Evolutionary conservation across 2,888 invertebrate genomes (phyloP).

Genomic region (Erebia epiphron): DNA sequence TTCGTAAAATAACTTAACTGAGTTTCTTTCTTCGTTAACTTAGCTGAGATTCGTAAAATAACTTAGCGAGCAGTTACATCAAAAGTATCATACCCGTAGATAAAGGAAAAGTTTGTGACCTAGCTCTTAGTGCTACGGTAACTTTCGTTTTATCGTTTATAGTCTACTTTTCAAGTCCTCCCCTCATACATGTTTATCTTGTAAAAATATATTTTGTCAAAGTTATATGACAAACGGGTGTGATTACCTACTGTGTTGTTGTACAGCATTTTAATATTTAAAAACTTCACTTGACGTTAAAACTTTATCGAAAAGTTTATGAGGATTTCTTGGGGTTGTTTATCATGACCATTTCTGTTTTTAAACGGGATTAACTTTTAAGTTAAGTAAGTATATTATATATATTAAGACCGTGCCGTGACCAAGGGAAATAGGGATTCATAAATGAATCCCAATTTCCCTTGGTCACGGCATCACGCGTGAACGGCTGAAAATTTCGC

Average conservation of each 20-base stretch:
- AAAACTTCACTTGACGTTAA: background rate
- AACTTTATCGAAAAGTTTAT: background rate
- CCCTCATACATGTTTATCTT: constrained; percentile 8
- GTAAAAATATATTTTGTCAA: background rate
- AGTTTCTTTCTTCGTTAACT: no score
- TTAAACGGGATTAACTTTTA: no score
- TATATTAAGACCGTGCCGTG: no score
- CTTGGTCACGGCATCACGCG: no score
- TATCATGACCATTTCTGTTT: background rate
- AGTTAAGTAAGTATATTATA: no score
- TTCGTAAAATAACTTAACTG: constrained; percentile 39
- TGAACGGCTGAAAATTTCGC: no score
- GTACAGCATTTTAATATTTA: no score
- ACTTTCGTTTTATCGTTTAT: constrained; percentile 58
- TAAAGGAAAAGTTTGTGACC: constrained; percentile 54
- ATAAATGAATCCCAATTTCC: no score
- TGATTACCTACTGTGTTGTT: background rate
- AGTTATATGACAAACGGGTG: background rate
- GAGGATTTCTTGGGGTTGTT: background rate
- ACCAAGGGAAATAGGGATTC: no score
- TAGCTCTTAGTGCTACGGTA: constrained; percentile 55
- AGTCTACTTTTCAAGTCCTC: constrained; percentile 8
- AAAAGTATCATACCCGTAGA: constrained; percentile 51
- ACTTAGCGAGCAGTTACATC: constrained; percentile 40
- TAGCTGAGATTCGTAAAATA: background rate